phyloP scores from a whole-genome alignment of 2,888 invertebrate genomes.

The Diabrotica balteata region DNA sequence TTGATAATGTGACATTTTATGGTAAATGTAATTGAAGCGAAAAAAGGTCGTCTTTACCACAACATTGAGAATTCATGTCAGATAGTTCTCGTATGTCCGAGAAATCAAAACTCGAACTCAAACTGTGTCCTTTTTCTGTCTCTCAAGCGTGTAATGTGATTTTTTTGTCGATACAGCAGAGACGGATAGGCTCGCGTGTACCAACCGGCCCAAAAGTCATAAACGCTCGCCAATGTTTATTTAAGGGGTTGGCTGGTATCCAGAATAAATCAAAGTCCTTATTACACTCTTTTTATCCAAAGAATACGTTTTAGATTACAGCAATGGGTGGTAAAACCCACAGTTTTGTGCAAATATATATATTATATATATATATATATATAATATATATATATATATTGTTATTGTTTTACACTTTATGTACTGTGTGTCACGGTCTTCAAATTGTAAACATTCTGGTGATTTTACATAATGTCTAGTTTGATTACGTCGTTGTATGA shows the following conservation, averaged over 20 bases:
- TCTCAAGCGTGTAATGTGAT: conserved; percentile 24
- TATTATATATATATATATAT: no score
- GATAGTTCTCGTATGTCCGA: conserved; percentile 6
- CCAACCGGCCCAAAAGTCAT: not conserved
- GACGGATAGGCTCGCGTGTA: conserved; percentile 15
- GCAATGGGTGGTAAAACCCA: no score
- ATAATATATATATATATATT: no score
- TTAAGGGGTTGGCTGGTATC: not conserved
- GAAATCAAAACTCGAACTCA: conserved; percentile 25
- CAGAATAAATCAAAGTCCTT: not conserved
- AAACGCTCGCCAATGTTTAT: not conserved
- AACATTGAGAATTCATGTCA: conserved; percentile 9
- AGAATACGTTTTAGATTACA: not conserved
- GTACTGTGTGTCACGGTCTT: no score
- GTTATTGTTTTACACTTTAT: no score
- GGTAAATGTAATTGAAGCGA: not conserved
- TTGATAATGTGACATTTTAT: not conserved
- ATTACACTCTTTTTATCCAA: not conserved
- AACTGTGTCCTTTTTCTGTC: conserved; percentile 21
- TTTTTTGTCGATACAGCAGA: conserved; percentile 25
- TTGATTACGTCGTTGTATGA: no score
- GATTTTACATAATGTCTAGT: no score
- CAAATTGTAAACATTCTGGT: no score
- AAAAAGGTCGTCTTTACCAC: not conserved
- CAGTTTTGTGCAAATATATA: no score